Evolutionary conservation across 2,888 invertebrate genomes (phyloP), one percentile per base, ranked within the genome.

Genomic region (Limnephilus marmoratus): DNA sequence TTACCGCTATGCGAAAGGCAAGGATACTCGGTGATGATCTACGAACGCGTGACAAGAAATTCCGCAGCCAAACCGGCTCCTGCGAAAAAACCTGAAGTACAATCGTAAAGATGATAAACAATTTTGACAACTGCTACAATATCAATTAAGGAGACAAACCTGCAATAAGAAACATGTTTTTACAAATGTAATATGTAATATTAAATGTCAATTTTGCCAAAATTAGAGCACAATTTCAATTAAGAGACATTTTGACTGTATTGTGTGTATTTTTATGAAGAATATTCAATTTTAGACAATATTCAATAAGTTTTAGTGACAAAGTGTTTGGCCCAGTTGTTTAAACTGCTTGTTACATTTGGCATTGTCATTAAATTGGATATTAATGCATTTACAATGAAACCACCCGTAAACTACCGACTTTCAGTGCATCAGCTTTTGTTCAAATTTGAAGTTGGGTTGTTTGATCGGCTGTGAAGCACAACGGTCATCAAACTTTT

Each of bases 21-120:
- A 31, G 95, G 96, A 31, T 94, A 94, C 81, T 94, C 94, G 91
- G 94, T 95, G 53, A 93, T 94, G 37, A 94, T 95, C 24, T 94
- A 95, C 93, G 95, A 95, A 94, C 93, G 94, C 80, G 89, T 90
- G 82, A 81, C 85, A 13, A 82, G 90, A 29, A 85, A 45, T 81
- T 80, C 87, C 34, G 31, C 91, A 3, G 68, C 85, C 41, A 91
- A 91, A 37, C 85, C 91, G 24, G 15, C 87, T 1, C 87, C 87
- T 24, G 29, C 45, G 18, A 53, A 31, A 68, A 87, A 87, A 53
- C 31, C 85, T n/a, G 53, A 87, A 29, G 49, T 49, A 31, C 87
- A 18, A 29, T 49, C 9, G 31, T 87, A 83, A 83, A 37, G 41
- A 34, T 1, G 85, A 85, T 13, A 41, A 85, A 85, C 15, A 68